A percentile compares a stretch with the other conserved stretches of the same genome.
These are phyloP conservation scores for Drosophila santomea DNA, from an alignment of 1,140 invertebrate genomes.

Conservation along the genomic window DNA sequence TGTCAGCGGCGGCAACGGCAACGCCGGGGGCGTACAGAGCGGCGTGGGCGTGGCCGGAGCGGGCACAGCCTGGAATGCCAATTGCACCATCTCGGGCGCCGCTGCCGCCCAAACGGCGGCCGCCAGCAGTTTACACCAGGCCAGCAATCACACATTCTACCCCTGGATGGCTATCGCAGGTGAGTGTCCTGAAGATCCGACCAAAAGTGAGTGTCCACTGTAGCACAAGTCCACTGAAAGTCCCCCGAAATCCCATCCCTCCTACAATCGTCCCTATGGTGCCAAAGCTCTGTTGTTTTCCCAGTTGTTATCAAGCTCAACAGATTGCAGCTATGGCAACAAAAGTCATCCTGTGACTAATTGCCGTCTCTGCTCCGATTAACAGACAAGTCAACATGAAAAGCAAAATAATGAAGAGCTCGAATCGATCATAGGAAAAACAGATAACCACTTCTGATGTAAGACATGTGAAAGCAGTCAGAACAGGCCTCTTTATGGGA, in stretches of 20 bases:
- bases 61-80: slow-evolving; percentile 85
- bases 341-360: slow-evolving; percentile 16
- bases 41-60: slow-evolving; percentile 88
- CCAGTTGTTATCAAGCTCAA: slow-evolving; percentile 27
- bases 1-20: slow-evolving; percentile 87
- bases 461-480: neutral
- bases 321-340: slow-evolving; percentile 14
- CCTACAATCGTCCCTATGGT: neutral
- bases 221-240: slow-evolving; percentile 43
- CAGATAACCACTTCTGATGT: neutral
- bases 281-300: slow-evolving; percentile 42
- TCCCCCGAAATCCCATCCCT: neutral
- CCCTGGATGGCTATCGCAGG: slow-evolving; percentile 99
- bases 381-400: slow-evolving; percentile 29
- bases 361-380: neutral
- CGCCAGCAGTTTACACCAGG: slow-evolving; percentile 94
- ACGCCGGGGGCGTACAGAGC: slow-evolving; percentile 64
- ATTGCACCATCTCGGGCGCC: slow-evolving; percentile 85
- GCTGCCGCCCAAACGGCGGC: slow-evolving; percentile 91
- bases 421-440: neutral
- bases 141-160: slow-evolving; percentile 97
- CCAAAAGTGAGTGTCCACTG: slow-evolving; percentile 74
- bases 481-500: neutral
- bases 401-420: neutral
- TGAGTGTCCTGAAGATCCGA: slow-evolving; percentile 86